Conservation (phyloP, 1,140 invertebrate species). For the Elysia chlorotica region DNA sequence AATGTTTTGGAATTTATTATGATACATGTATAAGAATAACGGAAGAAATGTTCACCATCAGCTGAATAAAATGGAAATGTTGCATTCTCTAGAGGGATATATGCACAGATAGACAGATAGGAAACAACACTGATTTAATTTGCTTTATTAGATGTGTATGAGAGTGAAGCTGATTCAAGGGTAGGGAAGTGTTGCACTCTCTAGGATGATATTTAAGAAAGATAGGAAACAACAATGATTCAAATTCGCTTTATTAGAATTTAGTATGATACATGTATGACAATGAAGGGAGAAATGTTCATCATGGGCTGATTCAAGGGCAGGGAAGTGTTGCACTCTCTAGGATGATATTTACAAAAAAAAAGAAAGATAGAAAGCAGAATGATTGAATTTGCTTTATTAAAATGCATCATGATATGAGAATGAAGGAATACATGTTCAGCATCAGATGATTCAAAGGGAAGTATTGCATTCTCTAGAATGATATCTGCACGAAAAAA, state of each 20-base stretch:
- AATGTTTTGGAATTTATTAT: no score
- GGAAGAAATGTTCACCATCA: no score
- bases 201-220: slow-evolving; percentile 10
- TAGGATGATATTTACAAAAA: slow-evolving; percentile 7
- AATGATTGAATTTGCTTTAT: background rate
- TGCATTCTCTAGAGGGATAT: background rate
- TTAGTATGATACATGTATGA: no score
- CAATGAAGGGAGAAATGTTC: no score
- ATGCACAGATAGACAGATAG: background rate
- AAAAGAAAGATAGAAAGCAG: background rate
- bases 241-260: no score
- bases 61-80: no score
- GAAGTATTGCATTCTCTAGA: background rate
- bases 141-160: background rate
- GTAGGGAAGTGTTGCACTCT: slow-evolving; percentile 4
- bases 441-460: no score
- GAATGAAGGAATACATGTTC: no score
- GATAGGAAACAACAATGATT: background rate
- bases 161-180: background rate
- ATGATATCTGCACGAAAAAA: background rate
- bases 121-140: background rate
- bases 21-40: no score
- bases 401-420: no score
- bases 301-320: background rate
- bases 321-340: slow-evolving; percentile 6